Conservation (phyloP, 2,888 invertebrate species). For the Catocala nupta region DNA sequence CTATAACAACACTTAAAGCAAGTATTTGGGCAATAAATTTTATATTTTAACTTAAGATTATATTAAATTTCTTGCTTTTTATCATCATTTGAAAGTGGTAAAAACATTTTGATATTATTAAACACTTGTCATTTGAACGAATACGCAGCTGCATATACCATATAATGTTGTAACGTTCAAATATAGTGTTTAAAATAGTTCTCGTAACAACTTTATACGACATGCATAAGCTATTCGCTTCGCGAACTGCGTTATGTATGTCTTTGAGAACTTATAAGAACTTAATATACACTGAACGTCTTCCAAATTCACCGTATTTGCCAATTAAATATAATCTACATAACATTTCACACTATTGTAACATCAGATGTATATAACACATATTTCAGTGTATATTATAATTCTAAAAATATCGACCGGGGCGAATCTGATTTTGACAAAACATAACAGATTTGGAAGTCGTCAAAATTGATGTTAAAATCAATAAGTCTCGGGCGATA, state of each 20-base stretch:
- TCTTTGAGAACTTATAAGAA: slow-evolving; percentile 11
- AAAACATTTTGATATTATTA: slow-evolving; percentile 12
- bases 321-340: neutral
- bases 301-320: slow-evolving; percentile 7
- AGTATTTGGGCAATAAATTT: no score
- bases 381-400: slow-evolving; percentile 31
- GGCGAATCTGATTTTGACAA: slow-evolving; percentile 20
- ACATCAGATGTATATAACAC: slow-evolving; percentile 21
- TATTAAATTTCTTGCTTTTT: neutral
- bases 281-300: slow-evolving; percentile 31
- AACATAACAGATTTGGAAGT: neutral
- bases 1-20: no score
- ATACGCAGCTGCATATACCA: neutral
- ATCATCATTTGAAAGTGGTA: slow-evolving; percentile 28
- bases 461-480: slow-evolving; percentile 24
- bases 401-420: slow-evolving; percentile 20
- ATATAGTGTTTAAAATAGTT: slow-evolving; percentile 24
- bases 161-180: slow-evolving; percentile 14
- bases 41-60: no score
- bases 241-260: slow-evolving; percentile 20
- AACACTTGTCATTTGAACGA: slow-evolving; percentile 22
- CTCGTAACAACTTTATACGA: slow-evolving; percentile 4
- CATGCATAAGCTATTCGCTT: slow-evolving; percentile 18
- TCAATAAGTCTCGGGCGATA: slow-evolving; percentile 22
- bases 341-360: slow-evolving; percentile 16